Conservation (phyloP, 2,113 vertebrate genomes). For the Rhombomys opimus region DNA sequence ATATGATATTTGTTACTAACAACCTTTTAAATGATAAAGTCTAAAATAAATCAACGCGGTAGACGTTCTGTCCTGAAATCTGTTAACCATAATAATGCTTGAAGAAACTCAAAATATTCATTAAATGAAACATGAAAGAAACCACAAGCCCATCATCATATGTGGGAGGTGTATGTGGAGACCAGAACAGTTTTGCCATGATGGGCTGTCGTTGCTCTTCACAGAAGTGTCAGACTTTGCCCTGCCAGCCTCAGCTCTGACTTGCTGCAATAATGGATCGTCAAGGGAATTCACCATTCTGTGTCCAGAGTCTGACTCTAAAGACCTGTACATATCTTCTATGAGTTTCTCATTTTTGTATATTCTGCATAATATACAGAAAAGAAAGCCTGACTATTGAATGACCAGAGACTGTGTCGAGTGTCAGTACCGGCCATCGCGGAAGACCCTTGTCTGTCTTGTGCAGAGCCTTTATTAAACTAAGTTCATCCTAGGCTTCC, state of each 20-base stretch:
- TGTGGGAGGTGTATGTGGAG: neutral
- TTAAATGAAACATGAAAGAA: conserved; percentile 21
- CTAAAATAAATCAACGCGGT: neutral
- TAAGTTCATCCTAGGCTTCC: neutral
- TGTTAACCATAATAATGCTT: neutral
- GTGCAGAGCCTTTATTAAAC: neutral
- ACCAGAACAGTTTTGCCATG: neutral
- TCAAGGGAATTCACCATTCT: neutral
- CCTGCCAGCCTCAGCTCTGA: neutral
- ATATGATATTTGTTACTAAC: neutral
- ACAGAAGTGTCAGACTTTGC: neutral
- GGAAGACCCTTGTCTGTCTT: neutral
- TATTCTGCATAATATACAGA: neutral
- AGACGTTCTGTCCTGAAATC: neutral
- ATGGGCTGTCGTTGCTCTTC: neutral
- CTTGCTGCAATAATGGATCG: neutral
- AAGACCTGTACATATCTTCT: neutral
- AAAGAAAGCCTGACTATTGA: neutral
- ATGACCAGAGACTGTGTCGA: neutral
- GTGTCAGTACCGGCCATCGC: neutral
- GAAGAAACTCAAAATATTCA: neutral
- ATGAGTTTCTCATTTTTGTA: neutral
- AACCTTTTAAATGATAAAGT: neutral
- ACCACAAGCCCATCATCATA: neutral
- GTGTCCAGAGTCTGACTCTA: neutral